Evolutionary conservation across 2,113 vertebrate genomes (phyloP).

Genomic region (Haemorhous mexicanus): DNA sequence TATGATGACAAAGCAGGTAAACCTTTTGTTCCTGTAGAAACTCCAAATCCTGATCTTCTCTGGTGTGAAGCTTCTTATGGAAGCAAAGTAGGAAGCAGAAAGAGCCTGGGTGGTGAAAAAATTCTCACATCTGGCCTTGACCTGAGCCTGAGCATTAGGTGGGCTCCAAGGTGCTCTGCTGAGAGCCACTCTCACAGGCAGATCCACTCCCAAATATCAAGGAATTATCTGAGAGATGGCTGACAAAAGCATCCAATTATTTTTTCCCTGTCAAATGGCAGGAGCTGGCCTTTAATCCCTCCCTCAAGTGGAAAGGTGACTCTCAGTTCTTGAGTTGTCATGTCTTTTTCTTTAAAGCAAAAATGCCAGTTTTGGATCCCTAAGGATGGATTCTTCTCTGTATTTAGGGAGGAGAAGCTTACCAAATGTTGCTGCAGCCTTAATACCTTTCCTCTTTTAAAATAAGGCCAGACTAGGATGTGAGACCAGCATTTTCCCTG

Average conservation of each 20-base stretch:
- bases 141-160: neutral
- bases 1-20: neutral
- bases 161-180: neutral
- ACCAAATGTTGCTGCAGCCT: neutral
- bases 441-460: neutral
- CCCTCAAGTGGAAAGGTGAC: neutral
- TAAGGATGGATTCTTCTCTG: neutral
- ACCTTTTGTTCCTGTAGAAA: neutral
- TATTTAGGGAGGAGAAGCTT: neutral
- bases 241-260: neutral
- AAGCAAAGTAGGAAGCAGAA: neutral
- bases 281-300: neutral
- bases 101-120: neutral
- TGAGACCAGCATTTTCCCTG: neutral
- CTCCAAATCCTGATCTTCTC: neutral
- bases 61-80: neutral
- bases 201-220: constrained; percentile 18
- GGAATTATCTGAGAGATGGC: neutral
- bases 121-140: neutral
- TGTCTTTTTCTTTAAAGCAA: neutral
- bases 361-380: neutral
- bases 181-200: neutral
- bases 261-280: neutral
- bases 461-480: neutral
- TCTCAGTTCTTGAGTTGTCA: neutral